Percentiles rank a stretch among this genome's conserved stretches.
Conservation (phyloP, 2,888 invertebrate genomes). For the Cerastoderma edule region DNA sequence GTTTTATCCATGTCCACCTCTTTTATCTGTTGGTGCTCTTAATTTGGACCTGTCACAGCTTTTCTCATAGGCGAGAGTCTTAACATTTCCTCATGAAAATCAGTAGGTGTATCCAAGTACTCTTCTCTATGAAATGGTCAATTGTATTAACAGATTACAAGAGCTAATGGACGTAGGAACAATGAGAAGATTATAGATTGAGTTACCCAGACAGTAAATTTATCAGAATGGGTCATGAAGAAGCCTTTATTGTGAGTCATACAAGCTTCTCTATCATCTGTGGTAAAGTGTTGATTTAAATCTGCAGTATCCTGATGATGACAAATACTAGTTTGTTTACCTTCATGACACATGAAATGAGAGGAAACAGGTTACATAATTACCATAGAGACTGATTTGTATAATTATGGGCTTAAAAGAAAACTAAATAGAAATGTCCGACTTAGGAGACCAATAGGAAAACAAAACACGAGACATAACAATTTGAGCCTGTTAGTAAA, state of each 20-base stretch:
- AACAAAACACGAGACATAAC: constrained; percentile 17
- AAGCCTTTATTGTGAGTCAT: constrained; percentile 26
- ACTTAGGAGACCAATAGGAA: constrained; percentile 12
- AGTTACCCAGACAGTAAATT: constrained; percentile 15
- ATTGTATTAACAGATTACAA: constrained; percentile 18
- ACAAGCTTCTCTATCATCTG: constrained; percentile 18
- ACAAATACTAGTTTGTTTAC: constrained; percentile 11
- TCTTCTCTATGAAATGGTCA: constrained; percentile 7
- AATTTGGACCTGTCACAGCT: too few relatives aligned
- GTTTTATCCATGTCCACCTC: too few relatives aligned
- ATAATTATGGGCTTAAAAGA: constrained; percentile 21
- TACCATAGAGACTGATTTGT: constrained; percentile 9
- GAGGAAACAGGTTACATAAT: too few relatives aligned
- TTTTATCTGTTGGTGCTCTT: too few relatives aligned
- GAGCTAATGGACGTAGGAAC: not conserved
- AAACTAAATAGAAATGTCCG: constrained; percentile 17
- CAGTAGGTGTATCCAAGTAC: too few relatives aligned
- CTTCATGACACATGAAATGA: constrained; percentile 21
- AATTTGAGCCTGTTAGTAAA: constrained; percentile 12
- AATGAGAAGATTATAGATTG: constrained; percentile 18
- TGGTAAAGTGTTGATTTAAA: constrained; percentile 11
- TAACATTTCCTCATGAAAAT: too few relatives aligned
- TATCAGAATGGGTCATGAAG: constrained; percentile 18
- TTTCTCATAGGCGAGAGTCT: too few relatives aligned
- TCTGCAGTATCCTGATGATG: constrained; percentile 14